These are phyloP conservation scores for Megamerina dolium DNA, from an alignment of 2,888 invertebrate species.

Conservation along the genomic window DNA sequence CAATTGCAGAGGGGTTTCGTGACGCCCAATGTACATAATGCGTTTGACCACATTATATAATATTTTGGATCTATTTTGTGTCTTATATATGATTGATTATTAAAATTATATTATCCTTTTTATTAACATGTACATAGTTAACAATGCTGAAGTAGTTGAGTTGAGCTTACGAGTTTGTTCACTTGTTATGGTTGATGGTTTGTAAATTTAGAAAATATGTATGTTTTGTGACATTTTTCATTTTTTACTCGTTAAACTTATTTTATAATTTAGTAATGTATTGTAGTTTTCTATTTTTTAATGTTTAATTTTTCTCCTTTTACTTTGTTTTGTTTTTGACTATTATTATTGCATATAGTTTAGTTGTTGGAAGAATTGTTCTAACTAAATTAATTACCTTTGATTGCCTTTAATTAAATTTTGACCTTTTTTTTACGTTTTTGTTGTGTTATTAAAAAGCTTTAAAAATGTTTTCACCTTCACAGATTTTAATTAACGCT, in stretches of 20 bases:
- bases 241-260: constrained; percentile 3
- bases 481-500: too few species aligned
- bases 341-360: too few species aligned
- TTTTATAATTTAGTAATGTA: constrained; percentile 1
- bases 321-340: not conserved
- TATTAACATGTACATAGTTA: too few species aligned
- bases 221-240: constrained; percentile 9
- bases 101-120: constrained; percentile 5
- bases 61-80: constrained; percentile 4
- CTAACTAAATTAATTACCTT: constrained; percentile 3
- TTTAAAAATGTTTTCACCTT: too few species aligned
- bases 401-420: constrained; percentile 1
- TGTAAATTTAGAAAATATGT: too few species aligned
- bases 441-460: too few species aligned
- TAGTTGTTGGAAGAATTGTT: too few species aligned
- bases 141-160: constrained; percentile 18
- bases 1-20: constrained; percentile 51
- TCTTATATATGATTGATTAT: not conserved
- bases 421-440: too few species aligned
- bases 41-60: constrained; percentile 50
- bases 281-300: not conserved
- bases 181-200: too few species aligned
- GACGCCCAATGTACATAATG: constrained; percentile 50
- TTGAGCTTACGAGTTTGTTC: constrained; percentile 15
- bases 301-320: not conserved